Evolutionary conservation across 2,797 vertebrate genomes (phyloP), one percentile per base, ranked within the genome.

Genomic region (Emydoidea blandingii): DNA sequence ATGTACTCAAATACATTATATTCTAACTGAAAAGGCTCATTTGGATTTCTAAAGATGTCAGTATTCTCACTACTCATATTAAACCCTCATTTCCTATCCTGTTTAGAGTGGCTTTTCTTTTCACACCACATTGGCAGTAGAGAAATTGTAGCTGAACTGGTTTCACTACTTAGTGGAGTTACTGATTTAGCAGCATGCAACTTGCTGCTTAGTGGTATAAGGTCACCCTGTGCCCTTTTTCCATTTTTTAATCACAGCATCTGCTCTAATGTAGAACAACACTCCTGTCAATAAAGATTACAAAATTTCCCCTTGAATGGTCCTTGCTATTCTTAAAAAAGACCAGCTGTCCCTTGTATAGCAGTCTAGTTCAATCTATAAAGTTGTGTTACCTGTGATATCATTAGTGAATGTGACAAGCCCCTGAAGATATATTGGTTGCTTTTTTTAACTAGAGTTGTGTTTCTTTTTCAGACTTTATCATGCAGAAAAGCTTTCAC

Each of bases 401-500:
- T 16, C 44, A 54, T 34, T 89, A 31, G 6, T 79, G 1, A 62
- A 41, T 41, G 1, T 57, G 37, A 83, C 68, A 65, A 83, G 56
- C 34, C 84, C 86, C 50, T 91, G 50, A 88, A 88, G 91, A 74
- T 79, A 0, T 0, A 11, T 31, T 89, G 86, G 93, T 93, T 89
- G 18, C 76, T 95, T 88, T 47, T 49, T 92, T 91, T 89, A 91
- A 87, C 50, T 29, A 12, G 29, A 74, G 27, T 79, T 44, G 37
- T 79, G 76, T 94, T 82, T 90, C 92, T 94, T 97, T 98, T 97
- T 18, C 95, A 99, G 99, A 98, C 99, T 99, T 98, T 99, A 99
- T 96, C 98, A 99, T 53, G 99, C 99, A 1, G 99, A 99, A 98
- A 99, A 99, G 97, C 98, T 99, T 97, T 98, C 99, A 94, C 99